These are phyloP conservation scores for Sinelater perroti DNA, from an alignment of 2,888 invertebrate species.

Conservation along the genomic window DNA sequence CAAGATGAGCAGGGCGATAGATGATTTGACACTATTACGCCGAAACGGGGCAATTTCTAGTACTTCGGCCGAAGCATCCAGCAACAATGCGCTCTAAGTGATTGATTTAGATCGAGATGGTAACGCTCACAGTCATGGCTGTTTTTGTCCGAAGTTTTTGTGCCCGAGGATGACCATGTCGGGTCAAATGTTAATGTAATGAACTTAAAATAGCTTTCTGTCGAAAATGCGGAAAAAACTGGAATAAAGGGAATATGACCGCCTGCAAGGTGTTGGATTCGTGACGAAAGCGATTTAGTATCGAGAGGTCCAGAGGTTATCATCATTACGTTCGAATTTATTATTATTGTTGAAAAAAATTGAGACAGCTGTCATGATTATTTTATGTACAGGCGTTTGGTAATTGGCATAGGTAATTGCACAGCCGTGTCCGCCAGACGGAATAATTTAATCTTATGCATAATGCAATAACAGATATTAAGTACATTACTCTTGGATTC, in stretches of 20 bases:
- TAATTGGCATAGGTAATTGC: conserved; percentile 10
- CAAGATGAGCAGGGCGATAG: conserved; percentile 22
- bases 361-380: conserved; percentile 8
- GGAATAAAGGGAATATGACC: conserved; percentile 14
- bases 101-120: conserved; percentile 19
- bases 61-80: conserved; percentile 30
- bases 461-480: conserved; percentile 21
- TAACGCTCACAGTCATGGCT: conserved; percentile 18
- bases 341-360: conserved; percentile 30
- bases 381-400: background rate
- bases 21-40: conserved; percentile 41
- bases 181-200: conserved; percentile 37
- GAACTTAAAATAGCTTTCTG: conserved; percentile 26
- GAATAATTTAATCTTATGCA: conserved; percentile 14
- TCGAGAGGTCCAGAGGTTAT: conserved; percentile 27
- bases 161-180: background rate
- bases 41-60: conserved; percentile 22
- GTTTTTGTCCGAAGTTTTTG: conserved; percentile 12
- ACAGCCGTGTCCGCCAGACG: background rate
- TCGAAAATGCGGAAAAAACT: conserved; percentile 23
- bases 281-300: conserved; percentile 37
- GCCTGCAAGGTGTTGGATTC: conserved; percentile 40
- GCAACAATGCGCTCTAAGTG: conserved; percentile 21
- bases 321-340: conserved; percentile 30
- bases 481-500: background rate